phyloP scores from a whole-genome alignment of 2,888 invertebrate species.

The Andrena flavipes region DNA sequence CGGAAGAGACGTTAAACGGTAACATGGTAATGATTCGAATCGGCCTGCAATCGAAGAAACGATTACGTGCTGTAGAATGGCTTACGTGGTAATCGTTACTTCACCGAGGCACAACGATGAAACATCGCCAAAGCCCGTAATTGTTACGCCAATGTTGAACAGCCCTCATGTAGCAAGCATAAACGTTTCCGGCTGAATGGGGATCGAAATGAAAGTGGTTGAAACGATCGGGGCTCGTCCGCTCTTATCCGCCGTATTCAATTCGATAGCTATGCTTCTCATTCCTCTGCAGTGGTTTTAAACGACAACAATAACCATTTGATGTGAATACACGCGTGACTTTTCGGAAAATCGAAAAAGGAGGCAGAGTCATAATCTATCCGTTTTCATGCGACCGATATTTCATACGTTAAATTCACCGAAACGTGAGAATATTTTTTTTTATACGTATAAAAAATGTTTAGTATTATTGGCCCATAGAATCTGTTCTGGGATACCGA shows the following conservation, averaged over 20 bases:
- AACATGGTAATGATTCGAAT: neutral
- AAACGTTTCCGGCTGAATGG: neutral
- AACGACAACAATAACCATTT: constrained; percentile 18
- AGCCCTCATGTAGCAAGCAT: constrained; percentile 6
- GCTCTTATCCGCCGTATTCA: neutral
- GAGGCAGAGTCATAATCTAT: neutral
- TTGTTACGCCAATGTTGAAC: constrained; percentile 19
- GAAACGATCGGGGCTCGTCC: neutral
- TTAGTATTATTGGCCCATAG: no score
- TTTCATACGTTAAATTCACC: neutral
- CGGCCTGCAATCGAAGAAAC: constrained; percentile 9
- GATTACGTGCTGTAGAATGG: neutral
- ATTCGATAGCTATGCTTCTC: neutral
- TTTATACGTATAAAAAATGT: no score
- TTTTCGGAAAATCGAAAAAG: no score
- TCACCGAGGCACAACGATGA: neutral
- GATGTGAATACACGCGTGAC: neutral
- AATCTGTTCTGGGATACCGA: no score
- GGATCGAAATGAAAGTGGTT: constrained; percentile 6
- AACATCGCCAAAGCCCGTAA: constrained; percentile 20
- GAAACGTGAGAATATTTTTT: neutral
- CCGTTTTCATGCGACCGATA: neutral
- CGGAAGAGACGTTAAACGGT: neutral
- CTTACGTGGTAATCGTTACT: constrained; percentile 2
- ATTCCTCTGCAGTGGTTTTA: neutral